These are phyloP conservation scores for Xenopus borealis DNA, from an alignment of 2,113 vertebrate genomes.

Conservation along the genomic window DNA sequence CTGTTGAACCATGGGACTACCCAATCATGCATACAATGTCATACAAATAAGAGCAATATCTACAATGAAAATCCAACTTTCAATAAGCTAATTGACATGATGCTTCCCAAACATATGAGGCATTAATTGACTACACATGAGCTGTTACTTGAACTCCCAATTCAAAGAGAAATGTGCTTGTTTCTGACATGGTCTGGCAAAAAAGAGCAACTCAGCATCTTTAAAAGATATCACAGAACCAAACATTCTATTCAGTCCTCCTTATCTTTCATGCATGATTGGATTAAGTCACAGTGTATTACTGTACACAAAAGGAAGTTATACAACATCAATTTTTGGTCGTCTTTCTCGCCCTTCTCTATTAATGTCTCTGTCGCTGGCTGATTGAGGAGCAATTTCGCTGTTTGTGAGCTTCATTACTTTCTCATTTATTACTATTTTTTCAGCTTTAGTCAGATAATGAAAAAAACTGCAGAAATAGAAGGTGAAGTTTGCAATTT, in stretches of 20 bases:
- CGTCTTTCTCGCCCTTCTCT: not conserved
- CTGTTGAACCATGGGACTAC: too few relatives aligned
- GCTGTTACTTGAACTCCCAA: too few relatives aligned
- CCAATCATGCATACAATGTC: too few relatives aligned
- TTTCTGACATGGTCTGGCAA: constrained; percentile 5
- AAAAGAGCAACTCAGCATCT: constrained; percentile 1
- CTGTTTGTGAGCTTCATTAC: constrained; percentile 11
- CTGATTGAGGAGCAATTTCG: constrained; percentile 8
- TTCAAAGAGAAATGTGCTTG: too few relatives aligned
- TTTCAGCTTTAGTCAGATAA: not conserved
- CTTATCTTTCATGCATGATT: constrained; percentile 9
- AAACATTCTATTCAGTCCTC: constrained; percentile 4
- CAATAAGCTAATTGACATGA: too few relatives aligned
- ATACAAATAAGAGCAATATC: too few relatives aligned
- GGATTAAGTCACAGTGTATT: not conserved
- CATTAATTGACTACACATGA: too few relatives aligned
- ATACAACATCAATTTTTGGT: not conserved
- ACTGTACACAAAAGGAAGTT: constrained; percentile 1
- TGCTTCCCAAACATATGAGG: too few relatives aligned
- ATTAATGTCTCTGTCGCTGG: constrained; percentile 8
- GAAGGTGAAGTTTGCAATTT: constrained; percentile 6
- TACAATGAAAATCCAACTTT: too few relatives aligned
- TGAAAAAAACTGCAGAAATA: constrained; percentile 4
- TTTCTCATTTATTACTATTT: constrained; percentile 11
- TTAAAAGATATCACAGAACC: not conserved